A percentile compares a stretch with the other conserved stretches of the same genome.
Evolutionary conservation across 1,140 invertebrate genomes (phyloP).

Genomic region (Drosophila bocki): DNA sequence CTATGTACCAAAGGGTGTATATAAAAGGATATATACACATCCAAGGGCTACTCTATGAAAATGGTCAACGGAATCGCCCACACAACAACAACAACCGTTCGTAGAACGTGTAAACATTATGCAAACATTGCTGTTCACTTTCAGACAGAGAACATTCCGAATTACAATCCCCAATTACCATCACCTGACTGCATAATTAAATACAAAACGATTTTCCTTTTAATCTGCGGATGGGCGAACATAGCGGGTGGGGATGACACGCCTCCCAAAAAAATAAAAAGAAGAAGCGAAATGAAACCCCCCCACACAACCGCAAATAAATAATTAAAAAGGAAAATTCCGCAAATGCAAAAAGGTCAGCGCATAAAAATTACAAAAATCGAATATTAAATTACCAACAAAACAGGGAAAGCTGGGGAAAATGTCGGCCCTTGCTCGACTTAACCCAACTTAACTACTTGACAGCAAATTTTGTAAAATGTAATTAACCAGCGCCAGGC

Average conservation of each 20-base stretch:
- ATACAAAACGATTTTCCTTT: conserved; percentile 78
- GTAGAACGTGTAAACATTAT: conserved; percentile 42
- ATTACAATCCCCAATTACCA: conserved; percentile 74
- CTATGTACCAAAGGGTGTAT: conserved; percentile 18
- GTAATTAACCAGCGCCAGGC: conserved; percentile 81
- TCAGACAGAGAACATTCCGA: conserved; percentile 35
- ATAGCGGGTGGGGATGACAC: conserved; percentile 14
- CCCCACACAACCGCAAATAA: conserved; percentile 64
- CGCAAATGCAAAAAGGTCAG: conserved; percentile 80
- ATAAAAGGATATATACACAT: conserved; percentile 9
- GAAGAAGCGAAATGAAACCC: not conserved
- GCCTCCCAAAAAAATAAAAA: conserved; percentile 3
- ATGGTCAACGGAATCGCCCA: conserved; percentile 23
- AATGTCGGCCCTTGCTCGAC: conserved; percentile 61
- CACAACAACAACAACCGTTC: too few relatives aligned
- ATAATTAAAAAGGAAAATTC: conserved; percentile 82
- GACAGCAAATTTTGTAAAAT: conserved; percentile 84
- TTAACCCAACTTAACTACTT: conserved; percentile 84
- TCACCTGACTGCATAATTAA: conserved; percentile 80
- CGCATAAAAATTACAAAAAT: conserved; percentile 80
- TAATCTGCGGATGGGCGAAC: conserved; percentile 61
- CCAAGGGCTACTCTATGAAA: conserved; percentile 26
- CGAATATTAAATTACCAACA: conserved; percentile 81
- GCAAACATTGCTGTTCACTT: conserved; percentile 33
- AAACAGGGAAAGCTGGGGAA: conserved; percentile 15